phyloP scores from a whole-genome alignment of 2,113 vertebrate genomes.

The Bos taurus region DNA sequence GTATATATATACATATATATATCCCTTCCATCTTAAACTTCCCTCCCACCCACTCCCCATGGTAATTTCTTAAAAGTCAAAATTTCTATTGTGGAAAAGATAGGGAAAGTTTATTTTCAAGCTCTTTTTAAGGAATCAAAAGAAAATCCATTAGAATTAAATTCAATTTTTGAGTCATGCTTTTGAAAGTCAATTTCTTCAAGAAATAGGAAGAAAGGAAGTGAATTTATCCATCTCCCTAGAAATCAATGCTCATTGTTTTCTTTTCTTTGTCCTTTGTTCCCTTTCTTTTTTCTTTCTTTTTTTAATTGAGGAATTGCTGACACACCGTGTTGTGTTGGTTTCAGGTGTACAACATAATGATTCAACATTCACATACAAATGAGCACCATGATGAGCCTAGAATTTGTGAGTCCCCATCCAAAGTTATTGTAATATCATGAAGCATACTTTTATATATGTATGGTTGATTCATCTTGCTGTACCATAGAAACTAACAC shows the following conservation, averaged over 20 bases:
- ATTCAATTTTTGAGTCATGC: not conserved
- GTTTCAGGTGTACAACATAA: not conserved
- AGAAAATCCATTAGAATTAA: not conserved
- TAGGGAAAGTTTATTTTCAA: not conserved
- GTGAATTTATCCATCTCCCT: not conserved
- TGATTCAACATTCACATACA: not conserved
- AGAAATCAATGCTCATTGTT: not conserved
- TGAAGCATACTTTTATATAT: not conserved
- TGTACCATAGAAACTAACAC: not conserved
- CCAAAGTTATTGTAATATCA: not conserved
- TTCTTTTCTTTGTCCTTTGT: not conserved
- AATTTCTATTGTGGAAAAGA: not conserved
- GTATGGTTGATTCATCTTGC: not conserved
- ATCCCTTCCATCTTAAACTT: not conserved
- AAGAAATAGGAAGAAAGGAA: not conserved
- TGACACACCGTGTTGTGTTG: not conserved
- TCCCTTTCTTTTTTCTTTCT: not conserved
- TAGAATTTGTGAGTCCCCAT: not conserved
- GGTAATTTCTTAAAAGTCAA: not conserved
- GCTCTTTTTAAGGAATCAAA: conserved; percentile 12
- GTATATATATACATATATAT: not conserved
- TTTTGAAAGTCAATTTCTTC: not conserved
- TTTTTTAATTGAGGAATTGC: not conserved
- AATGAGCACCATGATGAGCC: not conserved
- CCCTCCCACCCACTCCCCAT: not conserved